These are phyloP conservation scores for Oxytorus armatus DNA, from an alignment of 2,888 invertebrate genomes.

Conservation along the genomic window DNA sequence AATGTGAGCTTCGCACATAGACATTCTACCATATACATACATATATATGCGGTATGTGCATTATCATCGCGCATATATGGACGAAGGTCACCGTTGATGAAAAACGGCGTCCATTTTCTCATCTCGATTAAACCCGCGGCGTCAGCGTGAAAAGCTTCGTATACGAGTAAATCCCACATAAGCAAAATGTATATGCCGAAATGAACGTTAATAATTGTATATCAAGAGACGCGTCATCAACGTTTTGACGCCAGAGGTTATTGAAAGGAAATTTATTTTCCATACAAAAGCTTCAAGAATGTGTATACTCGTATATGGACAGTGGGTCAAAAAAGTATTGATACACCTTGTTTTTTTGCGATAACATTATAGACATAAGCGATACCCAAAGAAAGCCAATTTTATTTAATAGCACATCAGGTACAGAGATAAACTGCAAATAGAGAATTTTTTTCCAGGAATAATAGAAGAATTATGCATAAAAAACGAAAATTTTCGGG, in stretches of 20 bases:
- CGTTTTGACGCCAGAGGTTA: background rate
- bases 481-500: too few species aligned
- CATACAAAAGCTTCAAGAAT: too few species aligned
- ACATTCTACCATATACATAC: background rate
- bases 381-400: too few species aligned
- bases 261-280: too few species aligned
- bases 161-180: background rate
- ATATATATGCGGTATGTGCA: constrained; percentile 3
- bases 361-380: too few species aligned
- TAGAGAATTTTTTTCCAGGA: too few species aligned
- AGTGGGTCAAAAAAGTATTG: too few species aligned
- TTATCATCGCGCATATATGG: constrained; percentile 7
- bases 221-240: background rate
- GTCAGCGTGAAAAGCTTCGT: background rate
- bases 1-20: background rate
- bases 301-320: too few species aligned
- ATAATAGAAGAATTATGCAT: too few species aligned
- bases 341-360: too few species aligned
- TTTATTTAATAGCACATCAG: too few species aligned
- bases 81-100: constrained; percentile 16
- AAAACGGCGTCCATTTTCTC: constrained; percentile 11
- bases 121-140: constrained; percentile 1
- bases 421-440: too few species aligned
- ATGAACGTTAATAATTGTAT: background rate
- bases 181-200: background rate